phyloP scores from a whole-genome alignment of 2,888 invertebrate genomes.

The Cabera pusaria region DNA sequence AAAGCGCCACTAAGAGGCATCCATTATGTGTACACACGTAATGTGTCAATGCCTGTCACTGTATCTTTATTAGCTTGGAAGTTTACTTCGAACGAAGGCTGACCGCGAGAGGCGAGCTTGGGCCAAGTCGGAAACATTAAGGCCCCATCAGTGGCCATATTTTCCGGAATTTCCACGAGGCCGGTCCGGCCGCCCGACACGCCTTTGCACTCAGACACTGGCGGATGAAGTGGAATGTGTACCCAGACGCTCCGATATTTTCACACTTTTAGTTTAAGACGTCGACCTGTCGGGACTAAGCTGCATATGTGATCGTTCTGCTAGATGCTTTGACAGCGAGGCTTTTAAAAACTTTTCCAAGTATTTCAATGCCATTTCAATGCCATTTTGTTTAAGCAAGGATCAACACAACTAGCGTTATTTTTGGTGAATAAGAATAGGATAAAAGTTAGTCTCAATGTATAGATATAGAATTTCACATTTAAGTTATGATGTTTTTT shows the following conservation, averaged over 20 bases:
- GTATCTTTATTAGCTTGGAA: constrained; percentile 53
- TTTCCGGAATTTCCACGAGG: constrained; percentile 77
- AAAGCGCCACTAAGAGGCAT: constrained; percentile 21
- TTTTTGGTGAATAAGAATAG: no score
- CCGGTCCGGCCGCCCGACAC: constrained; percentile 69
- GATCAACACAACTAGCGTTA: no score
- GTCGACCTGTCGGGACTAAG: constrained; percentile 27
- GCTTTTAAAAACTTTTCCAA: no score
- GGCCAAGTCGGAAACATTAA: constrained; percentile 77
- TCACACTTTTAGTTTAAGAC: constrained; percentile 56
- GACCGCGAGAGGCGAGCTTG: constrained; percentile 60
- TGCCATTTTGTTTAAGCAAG: no score
- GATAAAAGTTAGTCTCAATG: no score
- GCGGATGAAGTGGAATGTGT: constrained; percentile 69
- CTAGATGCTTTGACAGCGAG: not conserved
- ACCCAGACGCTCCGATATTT: constrained; percentile 66
- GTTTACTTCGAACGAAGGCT: constrained; percentile 61
- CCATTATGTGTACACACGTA: constrained; percentile 25
- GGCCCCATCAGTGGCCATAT: constrained; percentile 79
- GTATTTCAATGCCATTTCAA: no score
- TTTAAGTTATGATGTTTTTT: no score
- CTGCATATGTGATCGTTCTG: constrained; percentile 5
- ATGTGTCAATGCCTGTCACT: constrained; percentile 38
- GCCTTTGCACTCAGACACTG: constrained; percentile 79
- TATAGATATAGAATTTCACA: no score